A percentile compares a stretch with the other conserved stretches of the same genome.
These are phyloP conservation scores for Eupithecia dodoneata DNA, from an alignment of 2,888 invertebrate genomes.

Conservation along the genomic window DNA sequence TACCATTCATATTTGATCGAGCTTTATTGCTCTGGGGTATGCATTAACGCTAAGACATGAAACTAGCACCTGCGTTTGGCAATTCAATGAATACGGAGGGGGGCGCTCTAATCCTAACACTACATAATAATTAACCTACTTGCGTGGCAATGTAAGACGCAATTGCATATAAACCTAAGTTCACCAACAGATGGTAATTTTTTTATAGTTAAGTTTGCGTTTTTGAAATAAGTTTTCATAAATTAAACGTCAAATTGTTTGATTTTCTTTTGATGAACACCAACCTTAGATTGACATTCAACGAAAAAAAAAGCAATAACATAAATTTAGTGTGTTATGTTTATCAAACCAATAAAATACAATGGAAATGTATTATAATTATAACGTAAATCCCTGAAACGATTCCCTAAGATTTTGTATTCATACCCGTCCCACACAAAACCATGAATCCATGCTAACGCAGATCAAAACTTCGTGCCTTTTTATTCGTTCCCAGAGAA, in stretches of 20 bases:
- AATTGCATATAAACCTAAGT: background rate
- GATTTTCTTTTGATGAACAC: too few relatives aligned
- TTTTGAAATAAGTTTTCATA: too few relatives aligned
- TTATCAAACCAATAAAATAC: background rate
- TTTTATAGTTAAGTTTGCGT: too few relatives aligned
- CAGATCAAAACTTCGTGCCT: constrained; percentile 2
- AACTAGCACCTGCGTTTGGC: background rate
- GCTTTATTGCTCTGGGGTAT: background rate
- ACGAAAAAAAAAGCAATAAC: background rate
- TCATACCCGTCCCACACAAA: background rate
- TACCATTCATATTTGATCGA: constrained; percentile 14
- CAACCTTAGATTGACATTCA: background rate
- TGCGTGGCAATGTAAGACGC: background rate
- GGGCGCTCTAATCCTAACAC: background rate
- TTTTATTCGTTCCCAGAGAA: constrained; percentile 1
- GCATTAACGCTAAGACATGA: background rate
- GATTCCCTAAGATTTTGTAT: background rate
- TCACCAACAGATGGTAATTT: too few relatives aligned
- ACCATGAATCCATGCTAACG: background rate
- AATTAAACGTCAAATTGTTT: too few relatives aligned
- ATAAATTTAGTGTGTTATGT: background rate
- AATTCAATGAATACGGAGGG: background rate
- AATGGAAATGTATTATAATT: background rate
- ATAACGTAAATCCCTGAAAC: background rate
- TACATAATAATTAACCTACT: background rate